phyloP scores from a whole-genome alignment of 2,113 vertebrate genomes.

The Monarcha castaneiventris region DNA sequence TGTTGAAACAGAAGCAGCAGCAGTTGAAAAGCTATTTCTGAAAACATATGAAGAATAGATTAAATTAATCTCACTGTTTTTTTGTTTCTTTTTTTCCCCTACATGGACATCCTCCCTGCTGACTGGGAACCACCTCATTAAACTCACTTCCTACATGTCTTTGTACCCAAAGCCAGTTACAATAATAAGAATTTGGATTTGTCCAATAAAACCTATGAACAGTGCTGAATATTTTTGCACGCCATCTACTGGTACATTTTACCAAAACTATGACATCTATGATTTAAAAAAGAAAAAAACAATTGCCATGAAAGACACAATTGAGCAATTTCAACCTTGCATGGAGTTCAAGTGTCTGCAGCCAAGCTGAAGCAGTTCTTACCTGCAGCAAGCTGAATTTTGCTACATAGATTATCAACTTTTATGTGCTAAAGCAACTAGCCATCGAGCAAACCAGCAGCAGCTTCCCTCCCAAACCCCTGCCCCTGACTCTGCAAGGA shows the following conservation, averaged over 20 bases:
- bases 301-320: background rate
- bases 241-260: constrained; percentile 43
- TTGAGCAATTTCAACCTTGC: background rate
- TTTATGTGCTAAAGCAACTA: background rate
- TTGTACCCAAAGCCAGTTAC: background rate
- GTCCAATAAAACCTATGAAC: background rate
- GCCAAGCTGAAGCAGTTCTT: background rate
- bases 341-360: background rate
- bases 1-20: background rate
- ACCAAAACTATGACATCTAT: background rate
- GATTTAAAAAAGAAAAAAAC: background rate
- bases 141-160: background rate
- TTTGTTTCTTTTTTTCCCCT: background rate
- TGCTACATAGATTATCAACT: background rate
- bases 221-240: constrained; percentile 1
- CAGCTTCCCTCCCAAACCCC: background rate
- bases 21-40: background rate
- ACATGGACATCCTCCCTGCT: background rate
- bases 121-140: background rate
- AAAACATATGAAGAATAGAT: background rate
- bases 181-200: background rate
- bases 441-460: background rate
- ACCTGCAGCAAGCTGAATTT: background rate
- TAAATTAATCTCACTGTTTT: background rate
- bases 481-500: background rate